Percentiles rank a stretch among this genome's conserved stretches.
Conservation (phyloP, 2,113 vertebrate species). For the Pycnonotus jocosus region DNA sequence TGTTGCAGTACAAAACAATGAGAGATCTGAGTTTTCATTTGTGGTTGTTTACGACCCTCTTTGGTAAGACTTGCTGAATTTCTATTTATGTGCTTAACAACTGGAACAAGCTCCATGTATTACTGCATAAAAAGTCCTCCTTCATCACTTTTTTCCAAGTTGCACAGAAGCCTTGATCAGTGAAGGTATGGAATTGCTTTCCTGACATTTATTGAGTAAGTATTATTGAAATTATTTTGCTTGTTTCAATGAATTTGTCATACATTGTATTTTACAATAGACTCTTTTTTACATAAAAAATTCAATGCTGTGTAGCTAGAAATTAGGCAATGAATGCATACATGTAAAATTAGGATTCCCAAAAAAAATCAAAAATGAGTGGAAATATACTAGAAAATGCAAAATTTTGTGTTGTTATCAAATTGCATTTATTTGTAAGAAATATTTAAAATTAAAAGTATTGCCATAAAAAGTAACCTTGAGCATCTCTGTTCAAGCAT, state of each 20-base stretch:
- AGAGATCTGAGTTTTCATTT: neutral
- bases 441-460: neutral
- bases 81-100: conserved; percentile 31
- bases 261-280: conserved; percentile 19
- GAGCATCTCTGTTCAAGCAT: neutral
- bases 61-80: neutral
- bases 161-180: neutral
- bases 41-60: neutral
- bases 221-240: conserved; percentile 36
- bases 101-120: neutral
- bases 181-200: conserved; percentile 1
- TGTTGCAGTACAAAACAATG: neutral
- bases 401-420: neutral
- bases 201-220: conserved; percentile 17
- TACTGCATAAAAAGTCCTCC: neutral
- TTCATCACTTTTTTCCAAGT: neutral
- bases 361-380: neutral
- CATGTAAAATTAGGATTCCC: neutral
- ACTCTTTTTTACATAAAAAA: conserved; percentile 24
- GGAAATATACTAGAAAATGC: neutral
- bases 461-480: neutral
- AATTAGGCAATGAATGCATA: neutral
- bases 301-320: neutral
- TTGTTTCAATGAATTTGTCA: conserved; percentile 23
- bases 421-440: neutral